Evolutionary conservation across 2,888 invertebrate species (phyloP), one percentile per base, ranked within the genome.

Genomic region (Habrosyne pyritoides): DNA sequence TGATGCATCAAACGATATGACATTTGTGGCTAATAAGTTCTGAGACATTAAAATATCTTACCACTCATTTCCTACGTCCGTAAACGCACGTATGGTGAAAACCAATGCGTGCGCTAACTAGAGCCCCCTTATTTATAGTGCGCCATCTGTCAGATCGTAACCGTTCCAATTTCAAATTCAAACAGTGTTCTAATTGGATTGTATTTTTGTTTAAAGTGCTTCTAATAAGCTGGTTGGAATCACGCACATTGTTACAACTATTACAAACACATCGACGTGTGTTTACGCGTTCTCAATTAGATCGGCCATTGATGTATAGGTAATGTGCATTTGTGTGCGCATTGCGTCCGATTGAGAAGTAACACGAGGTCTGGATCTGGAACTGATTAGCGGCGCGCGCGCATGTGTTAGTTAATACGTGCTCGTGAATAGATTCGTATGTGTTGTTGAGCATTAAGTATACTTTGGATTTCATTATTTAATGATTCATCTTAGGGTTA

Each of bases 401-500:
- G 83, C 79, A 76, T 85, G 90, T 89, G 86, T 88, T 87, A 75
- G 86, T 85, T 82, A 82, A 83, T 77, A 82, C 80, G 77, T 74
- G 74, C 81, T 83, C 84, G 80, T 83, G 87, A 87, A 89, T 86
- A 89, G 83, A 83, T 76, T 77, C 79, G 77, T 79, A 77, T 83
- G 83, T 86, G 89, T 86, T 85, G 83, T 83, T 81, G 85, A 81
- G 91, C 89, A 91, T 91, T 91, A 91, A 91, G 91, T 91, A 86
- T 85, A 91, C 91, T 90, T 89, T 86, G 74, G 84, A 91, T 93
- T 92, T 93, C 91, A 92, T 92, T 91, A 92, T 91, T 91, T 91
- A 92, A 91, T 92, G 92, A 92, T 88, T 93, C 92, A 93, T 91
- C 89, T 90, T 87, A 87, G 89, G 89, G 87, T 87, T 92, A 87